Conservation (phyloP, 2,888 invertebrate genomes). For the Bombylius major region DNA sequence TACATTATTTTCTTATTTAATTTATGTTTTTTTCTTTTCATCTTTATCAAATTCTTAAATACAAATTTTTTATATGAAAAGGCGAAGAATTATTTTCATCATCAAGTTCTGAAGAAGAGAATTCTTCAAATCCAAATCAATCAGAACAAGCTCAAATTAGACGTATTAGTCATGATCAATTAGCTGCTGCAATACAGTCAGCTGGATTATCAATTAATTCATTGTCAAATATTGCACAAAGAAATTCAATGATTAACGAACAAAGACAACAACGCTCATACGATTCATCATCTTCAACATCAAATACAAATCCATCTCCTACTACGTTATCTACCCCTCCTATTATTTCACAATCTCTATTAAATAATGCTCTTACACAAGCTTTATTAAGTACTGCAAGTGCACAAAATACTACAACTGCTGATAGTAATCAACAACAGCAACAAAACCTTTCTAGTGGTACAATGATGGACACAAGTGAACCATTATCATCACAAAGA, state of each 20-base stretch:
- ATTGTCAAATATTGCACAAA: slow-evolving; percentile 33
- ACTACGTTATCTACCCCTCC: background rate
- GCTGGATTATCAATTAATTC: slow-evolving; percentile 33
- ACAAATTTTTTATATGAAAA: slow-evolving; percentile 3
- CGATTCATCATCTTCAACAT: background rate
- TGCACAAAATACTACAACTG: slow-evolving; percentile 12
- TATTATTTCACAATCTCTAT: slow-evolving; percentile 61
- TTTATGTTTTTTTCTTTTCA: background rate
- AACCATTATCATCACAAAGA: slow-evolving; percentile 6
- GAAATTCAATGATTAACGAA: slow-evolving; percentile 22
- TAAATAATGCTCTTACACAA: slow-evolving; percentile 63
- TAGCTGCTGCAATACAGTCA: slow-evolving; percentile 30
- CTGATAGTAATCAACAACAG: slow-evolving; percentile 1
- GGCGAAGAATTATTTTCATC: slow-evolving; percentile 32
- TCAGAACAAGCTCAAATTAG: slow-evolving; percentile 30
- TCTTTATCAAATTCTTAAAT: background rate
- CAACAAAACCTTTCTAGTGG: slow-evolving; percentile 5
- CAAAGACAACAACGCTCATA: background rate
- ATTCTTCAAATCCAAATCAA: slow-evolving; percentile 23
- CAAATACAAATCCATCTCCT: background rate
- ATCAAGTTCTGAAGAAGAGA: slow-evolving; percentile 33
- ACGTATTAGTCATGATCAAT: slow-evolving; percentile 32
- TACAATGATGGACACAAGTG: slow-evolving; percentile 21
- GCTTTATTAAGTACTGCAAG: slow-evolving; percentile 40
- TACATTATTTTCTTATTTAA: background rate